A percentile compares a stretch with the other conserved stretches of the same genome.
Conservation (phyloP, 2,888 invertebrate genomes). For the Julus scanicus region DNA sequence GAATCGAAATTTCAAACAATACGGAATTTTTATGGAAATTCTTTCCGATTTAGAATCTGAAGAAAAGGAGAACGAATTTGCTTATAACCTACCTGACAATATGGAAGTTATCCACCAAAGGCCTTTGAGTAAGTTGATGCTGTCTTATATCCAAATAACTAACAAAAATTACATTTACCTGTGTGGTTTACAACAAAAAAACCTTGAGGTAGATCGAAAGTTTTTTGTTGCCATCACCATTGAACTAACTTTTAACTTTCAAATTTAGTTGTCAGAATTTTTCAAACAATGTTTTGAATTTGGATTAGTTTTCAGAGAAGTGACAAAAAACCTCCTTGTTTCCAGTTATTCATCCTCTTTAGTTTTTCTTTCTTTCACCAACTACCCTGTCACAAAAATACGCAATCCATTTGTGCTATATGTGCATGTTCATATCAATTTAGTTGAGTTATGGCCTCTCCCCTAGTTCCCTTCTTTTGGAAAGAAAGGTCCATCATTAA, state of each 20-base stretch:
- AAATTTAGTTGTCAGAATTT: neutral
- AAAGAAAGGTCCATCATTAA: neutral
- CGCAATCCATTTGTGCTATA: neutral
- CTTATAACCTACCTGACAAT: neutral
- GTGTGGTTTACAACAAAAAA: too few relatives aligned
- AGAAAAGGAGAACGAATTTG: conserved; percentile 49
- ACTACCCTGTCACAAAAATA: neutral
- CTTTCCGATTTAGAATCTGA: conserved; percentile 48
- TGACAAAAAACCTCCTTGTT: neutral
- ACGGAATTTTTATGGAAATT: too few relatives aligned
- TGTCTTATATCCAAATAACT: neutral
- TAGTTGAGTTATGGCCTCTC: neutral
- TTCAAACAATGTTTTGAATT: neutral
- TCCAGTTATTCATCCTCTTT: neutral
- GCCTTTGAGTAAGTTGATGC: conserved; percentile 12
- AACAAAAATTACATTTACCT: neutral
- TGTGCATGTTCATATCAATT: neutral
- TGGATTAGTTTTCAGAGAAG: neutral
- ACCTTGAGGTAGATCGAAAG: too few relatives aligned
- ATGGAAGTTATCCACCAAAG: neutral
- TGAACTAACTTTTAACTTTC: neutral
- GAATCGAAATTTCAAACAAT: too few relatives aligned
- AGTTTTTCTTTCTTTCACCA: too few relatives aligned
- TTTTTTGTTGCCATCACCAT: neutral
- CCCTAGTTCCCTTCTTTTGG: neutral